Evolutionary conservation across 2,113 vertebrate species (phyloP).

Genomic region (Fregata magnificens): DNA sequence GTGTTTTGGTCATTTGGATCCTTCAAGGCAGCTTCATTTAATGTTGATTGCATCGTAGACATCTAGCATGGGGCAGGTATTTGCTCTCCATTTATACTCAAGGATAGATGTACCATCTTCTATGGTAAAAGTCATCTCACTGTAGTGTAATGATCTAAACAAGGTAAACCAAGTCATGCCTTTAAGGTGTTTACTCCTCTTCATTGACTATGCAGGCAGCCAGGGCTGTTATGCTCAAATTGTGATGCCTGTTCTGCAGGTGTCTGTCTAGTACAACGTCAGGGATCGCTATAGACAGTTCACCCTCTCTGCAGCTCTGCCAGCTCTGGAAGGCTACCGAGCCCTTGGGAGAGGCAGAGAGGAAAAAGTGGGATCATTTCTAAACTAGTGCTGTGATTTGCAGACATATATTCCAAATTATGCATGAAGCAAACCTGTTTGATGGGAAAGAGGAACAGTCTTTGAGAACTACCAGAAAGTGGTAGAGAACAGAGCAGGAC

Average conservation of each 20-base stretch:
- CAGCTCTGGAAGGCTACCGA: neutral
- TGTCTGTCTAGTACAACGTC: neutral
- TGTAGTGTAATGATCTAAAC: neutral
- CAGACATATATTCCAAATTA: neutral
- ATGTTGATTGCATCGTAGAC: accelerated
- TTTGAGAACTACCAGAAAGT: neutral
- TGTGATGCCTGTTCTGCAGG: neutral
- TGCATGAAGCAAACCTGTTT: neutral
- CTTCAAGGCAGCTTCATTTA: neutral
- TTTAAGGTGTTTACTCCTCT: neutral
- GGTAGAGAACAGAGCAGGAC: neutral
- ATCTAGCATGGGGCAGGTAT: neutral
- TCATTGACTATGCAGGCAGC: neutral
- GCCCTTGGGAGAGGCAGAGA: neutral
- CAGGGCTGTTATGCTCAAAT: neutral
- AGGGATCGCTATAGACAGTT: neutral
- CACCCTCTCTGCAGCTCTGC: neutral
- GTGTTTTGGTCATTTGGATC: neutral
- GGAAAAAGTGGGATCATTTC: neutral
- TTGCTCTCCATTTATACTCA: neutral
- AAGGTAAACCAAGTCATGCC: neutral
- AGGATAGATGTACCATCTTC: neutral
- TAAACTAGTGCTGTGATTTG: neutral
- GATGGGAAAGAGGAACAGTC: neutral
- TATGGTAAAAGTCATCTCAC: neutral